A percentile compares a stretch with the other conserved stretches of the same genome.
Evolutionary conservation across 2,888 invertebrate genomes (phyloP).

Genomic region (Diarsia rubi): DNA sequence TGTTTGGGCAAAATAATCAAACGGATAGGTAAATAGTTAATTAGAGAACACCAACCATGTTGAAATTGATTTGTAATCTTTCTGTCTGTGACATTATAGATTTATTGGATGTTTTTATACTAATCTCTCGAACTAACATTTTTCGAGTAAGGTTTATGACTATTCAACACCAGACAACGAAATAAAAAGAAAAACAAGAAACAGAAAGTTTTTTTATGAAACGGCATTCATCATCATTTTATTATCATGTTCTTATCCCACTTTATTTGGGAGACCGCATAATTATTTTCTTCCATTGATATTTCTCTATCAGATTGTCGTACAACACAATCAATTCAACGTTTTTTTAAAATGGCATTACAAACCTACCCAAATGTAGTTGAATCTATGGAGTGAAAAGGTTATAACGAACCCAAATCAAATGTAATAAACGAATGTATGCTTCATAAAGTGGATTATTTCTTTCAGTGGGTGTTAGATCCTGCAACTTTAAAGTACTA

Average conservation of each 20-base stretch:
- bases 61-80: neutral
- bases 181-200: neutral
- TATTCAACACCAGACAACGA: neutral
- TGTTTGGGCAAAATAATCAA: conserved; percentile 14
- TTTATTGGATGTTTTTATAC: neutral
- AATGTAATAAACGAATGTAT: neutral
- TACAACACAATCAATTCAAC: neutral
- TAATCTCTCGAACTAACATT: neutral
- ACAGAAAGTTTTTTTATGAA: neutral
- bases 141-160: neutral
- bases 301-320: neutral
- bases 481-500: neutral
- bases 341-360: neutral
- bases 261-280: neutral
- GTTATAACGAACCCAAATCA: neutral
- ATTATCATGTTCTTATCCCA: neutral
- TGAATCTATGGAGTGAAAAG: neutral
- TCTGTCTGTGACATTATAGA: neutral
- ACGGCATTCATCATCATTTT: neutral
- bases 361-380: neutral
- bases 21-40: neutral
- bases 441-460: neutral
- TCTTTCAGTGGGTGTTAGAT: neutral
- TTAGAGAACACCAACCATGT: neutral
- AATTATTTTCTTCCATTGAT: neutral